Conservation (phyloP, 2,888 invertebrate genomes). For the Philonicus albiceps region DNA sequence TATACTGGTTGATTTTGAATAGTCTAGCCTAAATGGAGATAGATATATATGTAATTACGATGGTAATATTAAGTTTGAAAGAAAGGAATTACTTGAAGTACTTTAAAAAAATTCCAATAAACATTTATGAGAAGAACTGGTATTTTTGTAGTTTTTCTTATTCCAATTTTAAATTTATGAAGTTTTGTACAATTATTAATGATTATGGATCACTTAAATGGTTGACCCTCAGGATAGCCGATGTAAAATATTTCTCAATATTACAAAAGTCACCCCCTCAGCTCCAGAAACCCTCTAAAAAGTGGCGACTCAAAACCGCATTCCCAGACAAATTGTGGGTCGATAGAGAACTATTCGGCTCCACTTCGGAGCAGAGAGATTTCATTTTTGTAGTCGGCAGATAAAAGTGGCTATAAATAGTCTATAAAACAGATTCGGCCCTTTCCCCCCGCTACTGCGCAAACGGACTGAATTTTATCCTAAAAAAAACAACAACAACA, state of each 20-base stretch:
- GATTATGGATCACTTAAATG: not conserved
- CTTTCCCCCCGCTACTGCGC: not conserved
- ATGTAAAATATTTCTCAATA: not conserved
- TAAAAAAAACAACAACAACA: too few relatives aligned
- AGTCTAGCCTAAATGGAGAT: too few relatives aligned
- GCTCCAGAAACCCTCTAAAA: not conserved
- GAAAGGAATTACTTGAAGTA: too few relatives aligned
- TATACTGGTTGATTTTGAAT: too few relatives aligned
- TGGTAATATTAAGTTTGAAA: too few relatives aligned
- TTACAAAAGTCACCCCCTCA: not conserved
- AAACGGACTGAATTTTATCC: not conserved
- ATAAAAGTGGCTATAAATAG: not conserved
- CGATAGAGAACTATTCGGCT: not conserved
- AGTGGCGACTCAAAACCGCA: not conserved
- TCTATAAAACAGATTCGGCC: not conserved
- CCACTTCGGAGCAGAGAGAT: not conserved
- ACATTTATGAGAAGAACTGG: too few relatives aligned
- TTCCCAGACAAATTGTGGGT: not conserved
- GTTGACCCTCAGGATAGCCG: not conserved
- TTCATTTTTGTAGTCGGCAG: not conserved
- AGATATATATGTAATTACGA: too few relatives aligned
- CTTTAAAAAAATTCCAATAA: too few relatives aligned
- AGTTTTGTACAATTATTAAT: not conserved
- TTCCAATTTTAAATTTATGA: not conserved
- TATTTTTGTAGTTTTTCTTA: too few relatives aligned